Evolutionary conservation across 2,888 invertebrate species (phyloP), one percentile per base, ranked within the genome.

Genomic region (Pseudanteris insignis): DNA sequence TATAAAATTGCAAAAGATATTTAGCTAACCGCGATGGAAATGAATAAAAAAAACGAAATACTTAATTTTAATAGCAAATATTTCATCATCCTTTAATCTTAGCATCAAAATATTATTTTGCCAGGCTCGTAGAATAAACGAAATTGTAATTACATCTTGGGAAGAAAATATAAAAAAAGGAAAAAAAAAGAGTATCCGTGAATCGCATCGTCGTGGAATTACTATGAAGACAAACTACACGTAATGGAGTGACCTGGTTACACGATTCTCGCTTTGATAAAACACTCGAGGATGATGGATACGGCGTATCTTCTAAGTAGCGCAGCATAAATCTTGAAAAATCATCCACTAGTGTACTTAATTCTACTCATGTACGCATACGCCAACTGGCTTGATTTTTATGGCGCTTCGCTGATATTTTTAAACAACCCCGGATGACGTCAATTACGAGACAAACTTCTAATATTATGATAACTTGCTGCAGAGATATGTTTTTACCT

Each of bases 311-410:
- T 46, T 13, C 30, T n/a, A 32, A 21, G 38, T 28, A 7, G 24
- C 29, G 38, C 30, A 37, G 30, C 57, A 50, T 50, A 50, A 48
- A 44, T 48, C 57, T 58, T 38, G 43, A 50, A 58, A 58, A 58
- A 51, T 44, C 44, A 51, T 58, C 58, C 33, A 46, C 50, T 28
- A 25, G 33, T 30, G 24, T 41, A 40, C 40, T 46, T 57, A 51
- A 50, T 33, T 44, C 50, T 46, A 58, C 58, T 58, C 50, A 58
- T 33, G 43, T 32, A 57, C 48, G 57, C 37, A 55, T 47, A 29
- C 25, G 41, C 48, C 43, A 41, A 30, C 41, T 41, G 25, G 24
- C 21, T 47, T 48, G 32, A 48, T 48, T 57, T 48, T 48, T 41
- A 29, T 29, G 30, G 13, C 14, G 5, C 36, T 47, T 8, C 14